phyloP scores from a whole-genome alignment of 2,888 invertebrate species.

The Calameuta pallipes region DNA sequence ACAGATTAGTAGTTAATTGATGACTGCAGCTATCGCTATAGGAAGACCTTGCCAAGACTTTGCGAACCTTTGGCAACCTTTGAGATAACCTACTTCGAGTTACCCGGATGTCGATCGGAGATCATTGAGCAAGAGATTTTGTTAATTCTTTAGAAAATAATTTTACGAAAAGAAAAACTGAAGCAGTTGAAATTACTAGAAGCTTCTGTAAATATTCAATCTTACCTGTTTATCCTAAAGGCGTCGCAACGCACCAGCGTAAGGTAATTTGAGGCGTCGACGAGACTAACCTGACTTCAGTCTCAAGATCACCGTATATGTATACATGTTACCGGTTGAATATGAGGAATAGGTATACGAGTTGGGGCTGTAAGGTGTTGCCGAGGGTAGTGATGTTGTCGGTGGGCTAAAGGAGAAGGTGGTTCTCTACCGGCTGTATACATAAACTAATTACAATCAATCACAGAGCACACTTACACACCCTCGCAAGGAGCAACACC shows the following conservation, averaged over 20 bases:
- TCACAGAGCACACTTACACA: slow-evolving; percentile 36
- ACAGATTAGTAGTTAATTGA: slow-evolving; percentile 24
- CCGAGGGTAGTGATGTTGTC: background rate
- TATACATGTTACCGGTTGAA: background rate
- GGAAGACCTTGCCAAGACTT: too few relatives aligned
- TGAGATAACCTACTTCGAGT: too few relatives aligned
- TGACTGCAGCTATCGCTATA: slow-evolving; percentile 15
- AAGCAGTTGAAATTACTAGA: background rate
- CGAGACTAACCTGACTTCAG: background rate
- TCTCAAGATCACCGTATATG: too few relatives aligned
- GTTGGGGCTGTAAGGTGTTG: slow-evolving; percentile 7
- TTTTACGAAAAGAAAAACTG: too few relatives aligned
- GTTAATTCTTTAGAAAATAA: too few relatives aligned
- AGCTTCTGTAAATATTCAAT: background rate
- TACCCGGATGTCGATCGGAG: too few relatives aligned
- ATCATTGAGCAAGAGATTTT: too few relatives aligned
- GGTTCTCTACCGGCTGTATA: slow-evolving; percentile 26
- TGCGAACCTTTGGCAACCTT: too few relatives aligned
- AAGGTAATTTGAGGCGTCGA: slow-evolving; percentile 2
- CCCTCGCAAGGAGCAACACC: slow-evolving; percentile 23
- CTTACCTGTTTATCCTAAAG: slow-evolving; percentile 7
- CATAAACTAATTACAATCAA: slow-evolving; percentile 55
- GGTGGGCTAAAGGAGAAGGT: background rate
- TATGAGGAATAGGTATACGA: slow-evolving; percentile 20
- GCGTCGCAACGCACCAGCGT: slow-evolving; percentile 1